Percentiles rank a stretch among this genome's conserved stretches.
phyloP scores from a whole-genome alignment of 2,888 invertebrate species.

The Hypena proboscidalis region DNA sequence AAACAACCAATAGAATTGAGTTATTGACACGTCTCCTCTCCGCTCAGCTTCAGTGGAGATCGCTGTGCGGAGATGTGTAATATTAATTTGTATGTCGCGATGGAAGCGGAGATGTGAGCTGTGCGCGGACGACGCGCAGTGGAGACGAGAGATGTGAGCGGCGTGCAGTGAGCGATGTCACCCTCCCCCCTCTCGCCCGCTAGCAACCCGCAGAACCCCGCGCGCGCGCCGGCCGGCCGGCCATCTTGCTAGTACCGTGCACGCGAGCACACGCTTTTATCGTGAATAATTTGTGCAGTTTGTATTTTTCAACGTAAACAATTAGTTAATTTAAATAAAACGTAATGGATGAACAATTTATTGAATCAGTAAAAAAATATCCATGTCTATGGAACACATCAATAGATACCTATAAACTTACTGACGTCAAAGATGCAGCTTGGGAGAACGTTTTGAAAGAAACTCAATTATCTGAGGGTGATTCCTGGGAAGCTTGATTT shows the following conservation, averaged over 20 bases:
- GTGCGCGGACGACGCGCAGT: background rate
- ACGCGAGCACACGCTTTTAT: slow-evolving; percentile 26
- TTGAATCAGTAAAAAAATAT: slow-evolving; percentile 35
- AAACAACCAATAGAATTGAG: background rate
- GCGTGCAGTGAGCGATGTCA: slow-evolving; percentile 17
- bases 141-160: slow-evolving; percentile 2
- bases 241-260: slow-evolving; percentile 23
- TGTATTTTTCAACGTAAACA: slow-evolving; percentile 27
- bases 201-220: slow-evolving; percentile 22
- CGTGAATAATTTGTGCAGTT: slow-evolving; percentile 26
- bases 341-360: slow-evolving; percentile 34
- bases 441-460: slow-evolving; percentile 31
- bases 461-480: slow-evolving; percentile 26
- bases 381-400: slow-evolving; percentile 30
- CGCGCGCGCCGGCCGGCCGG: slow-evolving; percentile 17
- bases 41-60: too few species aligned
- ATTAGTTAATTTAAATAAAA: slow-evolving; percentile 19
- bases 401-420: slow-evolving; percentile 27
- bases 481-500: too few species aligned
- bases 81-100: background rate
- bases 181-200: slow-evolving; percentile 22
- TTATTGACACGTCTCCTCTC: background rate
- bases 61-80: background rate
- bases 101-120: too few species aligned
- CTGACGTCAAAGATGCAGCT: slow-evolving; percentile 23